Evolutionary conservation across 2,797 vertebrate genomes (phyloP).

Genomic region (Acrossocheilus fasciatus): DNA sequence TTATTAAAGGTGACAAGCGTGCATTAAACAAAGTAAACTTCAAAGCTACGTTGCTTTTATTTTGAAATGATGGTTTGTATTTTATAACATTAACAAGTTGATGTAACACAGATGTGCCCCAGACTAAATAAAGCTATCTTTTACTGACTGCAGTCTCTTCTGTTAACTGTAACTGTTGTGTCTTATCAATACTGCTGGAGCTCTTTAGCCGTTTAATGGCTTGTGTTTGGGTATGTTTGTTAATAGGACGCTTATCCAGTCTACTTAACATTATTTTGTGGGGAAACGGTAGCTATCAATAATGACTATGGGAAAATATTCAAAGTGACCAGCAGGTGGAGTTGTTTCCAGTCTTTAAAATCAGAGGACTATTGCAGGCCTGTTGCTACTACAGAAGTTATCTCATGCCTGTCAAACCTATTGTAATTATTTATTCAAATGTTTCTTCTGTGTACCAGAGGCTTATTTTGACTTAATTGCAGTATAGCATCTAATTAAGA

Average conservation of each 20-base stretch:
- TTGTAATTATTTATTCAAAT: background rate
- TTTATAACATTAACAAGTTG: constrained; percentile 89
- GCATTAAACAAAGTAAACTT: constrained; percentile 74
- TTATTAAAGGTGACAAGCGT: constrained; percentile 79
- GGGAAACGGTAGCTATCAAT: constrained; percentile 3
- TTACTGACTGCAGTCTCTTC: constrained; percentile 67
- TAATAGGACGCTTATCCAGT: background rate
- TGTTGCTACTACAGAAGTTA: background rate
- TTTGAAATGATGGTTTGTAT: constrained; percentile 95
- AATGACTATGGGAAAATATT: background rate
- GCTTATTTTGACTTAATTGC: background rate
- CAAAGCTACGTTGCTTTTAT: constrained; percentile 92
- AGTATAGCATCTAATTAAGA: background rate
- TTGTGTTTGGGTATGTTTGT: background rate
- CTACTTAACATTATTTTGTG: background rate
- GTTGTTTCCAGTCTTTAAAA: background rate
- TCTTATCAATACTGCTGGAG: background rate
- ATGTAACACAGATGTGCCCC: constrained; percentile 79
- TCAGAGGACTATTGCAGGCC: background rate
- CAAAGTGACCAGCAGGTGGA: constrained; percentile 18
- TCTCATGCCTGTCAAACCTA: too few species aligned
- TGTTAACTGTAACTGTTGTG: constrained; percentile 4
- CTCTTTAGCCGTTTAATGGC: background rate
- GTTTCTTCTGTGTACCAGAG: background rate
- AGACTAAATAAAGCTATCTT: constrained; percentile 81